A percentile compares a stretch with the other conserved stretches of the same genome.
phyloP scores from a whole-genome alignment of 1,140 invertebrate species.

The Leguminivora glycinivorella region DNA sequence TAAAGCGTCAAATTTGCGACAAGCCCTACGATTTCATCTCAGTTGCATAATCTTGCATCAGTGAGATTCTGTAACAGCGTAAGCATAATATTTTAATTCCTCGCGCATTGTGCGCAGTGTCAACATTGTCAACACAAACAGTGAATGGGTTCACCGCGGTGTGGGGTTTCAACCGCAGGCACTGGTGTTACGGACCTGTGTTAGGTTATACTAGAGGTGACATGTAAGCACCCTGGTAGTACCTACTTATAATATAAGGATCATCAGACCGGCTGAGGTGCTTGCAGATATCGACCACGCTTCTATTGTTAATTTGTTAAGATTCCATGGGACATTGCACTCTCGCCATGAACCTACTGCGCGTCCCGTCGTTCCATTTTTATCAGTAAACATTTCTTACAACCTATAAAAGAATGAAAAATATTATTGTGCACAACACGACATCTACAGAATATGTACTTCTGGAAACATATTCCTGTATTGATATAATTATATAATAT shows the following conservation, averaged over 20 bases:
- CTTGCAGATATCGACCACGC: too few relatives aligned
- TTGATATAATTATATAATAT: too few relatives aligned
- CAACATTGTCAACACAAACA: conserved; percentile 28
- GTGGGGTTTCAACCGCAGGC: conserved; percentile 14
- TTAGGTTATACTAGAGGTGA: neutral
- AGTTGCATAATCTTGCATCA: neutral
- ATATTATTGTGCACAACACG: neutral
- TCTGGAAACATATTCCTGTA: too few relatives aligned
- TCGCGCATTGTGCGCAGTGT: conserved; percentile 16
- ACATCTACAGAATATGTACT: too few relatives aligned
- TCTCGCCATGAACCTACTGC: too few relatives aligned
- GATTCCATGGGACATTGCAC: too few relatives aligned
- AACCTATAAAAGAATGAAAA: neutral
- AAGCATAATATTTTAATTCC: conserved; percentile 27
- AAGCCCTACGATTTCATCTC: conserved; percentile 12
- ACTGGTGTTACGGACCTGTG: conserved; percentile 14
- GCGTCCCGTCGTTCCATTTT: too few relatives aligned
- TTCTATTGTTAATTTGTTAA: too few relatives aligned
- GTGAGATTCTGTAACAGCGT: conserved; percentile 18
- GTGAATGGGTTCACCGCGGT: conserved; percentile 14
- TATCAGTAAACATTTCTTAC: neutral
- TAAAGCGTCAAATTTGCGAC: neutral
- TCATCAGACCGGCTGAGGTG: too few relatives aligned
- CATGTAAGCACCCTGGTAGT: neutral
- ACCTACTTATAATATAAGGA: neutral